These are phyloP conservation scores for Arnoldichthys spilopterus DNA, from an alignment of 2,797 vertebrate genomes.

Conservation along the genomic window DNA sequence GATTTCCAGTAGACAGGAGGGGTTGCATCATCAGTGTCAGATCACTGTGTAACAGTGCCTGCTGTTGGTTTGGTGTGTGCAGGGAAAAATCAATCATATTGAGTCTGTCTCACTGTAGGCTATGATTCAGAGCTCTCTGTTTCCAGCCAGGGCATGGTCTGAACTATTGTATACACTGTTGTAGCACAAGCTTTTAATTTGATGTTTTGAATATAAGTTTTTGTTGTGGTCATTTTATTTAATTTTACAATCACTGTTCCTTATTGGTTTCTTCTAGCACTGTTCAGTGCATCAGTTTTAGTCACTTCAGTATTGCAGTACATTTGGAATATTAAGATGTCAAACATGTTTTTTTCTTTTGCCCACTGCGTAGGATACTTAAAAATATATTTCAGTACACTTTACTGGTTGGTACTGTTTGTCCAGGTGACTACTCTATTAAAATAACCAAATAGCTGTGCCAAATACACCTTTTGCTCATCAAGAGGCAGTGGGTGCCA, in stretches of 20 bases:
- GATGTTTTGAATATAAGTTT: background rate
- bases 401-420: too few species aligned
- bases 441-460: background rate
- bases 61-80: conserved; percentile 37
- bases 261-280: background rate
- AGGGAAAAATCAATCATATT: conserved; percentile 51
- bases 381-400: too few species aligned
- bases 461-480: too few species aligned
- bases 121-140: conserved; percentile 35
- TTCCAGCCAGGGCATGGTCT: conserved; percentile 24
- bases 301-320: background rate
- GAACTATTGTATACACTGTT: background rate
- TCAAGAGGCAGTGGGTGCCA: too few species aligned
- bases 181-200: background rate
- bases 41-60: conserved; percentile 41
- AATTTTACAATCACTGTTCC: background rate
- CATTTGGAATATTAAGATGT: background rate
- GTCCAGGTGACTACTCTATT: too few species aligned
- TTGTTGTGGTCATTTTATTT: background rate
- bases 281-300: too few species aligned
- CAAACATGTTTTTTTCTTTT: background rate
- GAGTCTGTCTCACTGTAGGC: conserved; percentile 35
- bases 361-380: too few species aligned
- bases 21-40: conserved; percentile 44
- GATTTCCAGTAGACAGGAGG: conserved; percentile 36